These are phyloP conservation scores for Tautogolabrus adspersus DNA, from an alignment of 2,113 vertebrate genomes.

Conservation along the genomic window DNA sequence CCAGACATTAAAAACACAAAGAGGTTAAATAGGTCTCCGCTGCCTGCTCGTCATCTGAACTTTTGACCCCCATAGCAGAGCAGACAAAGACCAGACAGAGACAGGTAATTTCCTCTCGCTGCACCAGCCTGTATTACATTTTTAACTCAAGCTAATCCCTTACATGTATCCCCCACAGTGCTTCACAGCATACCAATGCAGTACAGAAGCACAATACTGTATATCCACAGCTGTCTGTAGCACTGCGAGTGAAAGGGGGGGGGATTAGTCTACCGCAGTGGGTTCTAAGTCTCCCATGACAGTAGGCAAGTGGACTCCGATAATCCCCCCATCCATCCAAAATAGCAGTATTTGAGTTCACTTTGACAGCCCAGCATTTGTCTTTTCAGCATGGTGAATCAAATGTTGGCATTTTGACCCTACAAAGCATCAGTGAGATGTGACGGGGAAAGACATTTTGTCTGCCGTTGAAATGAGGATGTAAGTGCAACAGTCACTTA, in stretches of 20 bases:
- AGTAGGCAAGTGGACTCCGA: constrained; percentile 42
- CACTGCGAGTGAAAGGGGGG: constrained; percentile 13
- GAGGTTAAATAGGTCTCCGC: constrained; percentile 43
- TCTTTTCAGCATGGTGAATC: constrained; percentile 3
- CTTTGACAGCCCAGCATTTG: constrained; percentile 3
- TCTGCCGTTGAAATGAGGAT: not conserved
- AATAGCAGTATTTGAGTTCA: constrained; percentile 27
- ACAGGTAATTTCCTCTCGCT: constrained; percentile 70
- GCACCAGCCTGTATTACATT: constrained; percentile 64
- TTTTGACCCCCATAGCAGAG: constrained; percentile 51
- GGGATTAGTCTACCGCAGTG: constrained; percentile 60
- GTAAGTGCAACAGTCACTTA: not conserved
- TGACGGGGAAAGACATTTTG: not conserved
- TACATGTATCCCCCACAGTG: constrained; percentile 52
- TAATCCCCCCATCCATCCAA: constrained; percentile 42
- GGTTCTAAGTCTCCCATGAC: constrained; percentile 46
- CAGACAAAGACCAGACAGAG: constrained; percentile 68
- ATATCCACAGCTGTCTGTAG: constrained; percentile 40
- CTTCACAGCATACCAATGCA: constrained; percentile 55
- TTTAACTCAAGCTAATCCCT: constrained; percentile 70
- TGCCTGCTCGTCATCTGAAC: constrained; percentile 47
- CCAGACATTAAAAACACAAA: constrained; percentile 20
- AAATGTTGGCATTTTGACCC: constrained; percentile 1
- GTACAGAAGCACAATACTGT: constrained; percentile 25
- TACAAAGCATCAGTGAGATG: not conserved